phyloP scores from a whole-genome alignment of 2,113 vertebrate species.

The Erpornis zantholeuca region DNA sequence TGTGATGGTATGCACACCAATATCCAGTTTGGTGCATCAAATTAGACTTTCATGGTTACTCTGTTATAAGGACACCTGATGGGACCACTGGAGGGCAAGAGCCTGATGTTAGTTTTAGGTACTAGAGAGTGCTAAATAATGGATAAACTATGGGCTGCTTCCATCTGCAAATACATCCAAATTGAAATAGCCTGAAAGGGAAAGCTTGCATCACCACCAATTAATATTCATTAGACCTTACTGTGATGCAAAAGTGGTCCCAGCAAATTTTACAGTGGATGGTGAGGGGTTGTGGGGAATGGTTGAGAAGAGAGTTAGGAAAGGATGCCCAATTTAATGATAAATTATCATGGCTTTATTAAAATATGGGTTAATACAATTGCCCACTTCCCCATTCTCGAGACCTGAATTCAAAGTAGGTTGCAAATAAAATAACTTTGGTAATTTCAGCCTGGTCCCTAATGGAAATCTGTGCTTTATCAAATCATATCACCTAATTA shows the following conservation, averaged over 20 bases:
- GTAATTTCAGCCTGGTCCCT: constrained; percentile 18
- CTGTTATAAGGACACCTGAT: background rate
- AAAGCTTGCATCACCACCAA: background rate
- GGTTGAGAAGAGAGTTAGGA: background rate
- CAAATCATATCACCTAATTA: background rate
- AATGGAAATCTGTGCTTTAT: background rate
- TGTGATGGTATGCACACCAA: background rate
- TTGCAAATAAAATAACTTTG: background rate
- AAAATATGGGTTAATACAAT: background rate
- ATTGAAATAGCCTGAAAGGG: background rate
- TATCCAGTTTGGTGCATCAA: background rate
- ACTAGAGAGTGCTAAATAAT: background rate
- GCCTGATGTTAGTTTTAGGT: background rate
- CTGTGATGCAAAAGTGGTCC: background rate
- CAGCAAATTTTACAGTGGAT: background rate
- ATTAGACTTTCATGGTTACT: background rate
- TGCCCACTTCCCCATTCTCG: background rate
- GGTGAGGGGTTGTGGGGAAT: background rate
- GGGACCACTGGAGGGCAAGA: constrained; percentile 21
- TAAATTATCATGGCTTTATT: constrained; percentile 13
- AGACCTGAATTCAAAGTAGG: constrained; percentile 28
- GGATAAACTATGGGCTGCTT: background rate
- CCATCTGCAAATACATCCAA: background rate
- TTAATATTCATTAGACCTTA: constrained; percentile 30
- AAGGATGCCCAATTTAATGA: background rate